phyloP scores from a whole-genome alignment of 2,888 invertebrate species.

The Bimastos eiseni region DNA sequence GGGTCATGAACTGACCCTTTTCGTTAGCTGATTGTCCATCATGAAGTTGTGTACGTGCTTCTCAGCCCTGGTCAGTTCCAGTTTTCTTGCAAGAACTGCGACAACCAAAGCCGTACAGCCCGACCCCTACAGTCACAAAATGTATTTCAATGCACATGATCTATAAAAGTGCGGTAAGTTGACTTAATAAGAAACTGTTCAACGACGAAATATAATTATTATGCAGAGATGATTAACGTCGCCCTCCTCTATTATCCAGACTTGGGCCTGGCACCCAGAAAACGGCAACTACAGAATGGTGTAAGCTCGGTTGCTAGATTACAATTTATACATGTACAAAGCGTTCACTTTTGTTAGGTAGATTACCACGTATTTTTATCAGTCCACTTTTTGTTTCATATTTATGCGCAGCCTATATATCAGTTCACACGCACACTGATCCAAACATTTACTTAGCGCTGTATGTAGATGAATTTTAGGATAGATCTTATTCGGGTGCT shows the following conservation, averaged over 20 bases:
- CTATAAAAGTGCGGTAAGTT: background rate
- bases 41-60: constrained; percentile 62
- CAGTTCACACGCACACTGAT: background rate
- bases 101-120: constrained; percentile 61
- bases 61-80: constrained; percentile 59
- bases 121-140: constrained; percentile 45
- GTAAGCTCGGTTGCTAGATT: too few relatives aligned
- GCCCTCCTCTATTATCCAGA: too few relatives aligned
- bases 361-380: too few relatives aligned
- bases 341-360: too few relatives aligned
- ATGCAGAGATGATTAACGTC: too few relatives aligned
- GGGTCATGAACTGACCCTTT: constrained; percentile 44
- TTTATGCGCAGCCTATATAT: background rate
- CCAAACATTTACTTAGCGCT: background rate
- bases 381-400: background rate
- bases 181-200: too few relatives aligned
- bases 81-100: constrained; percentile 58
- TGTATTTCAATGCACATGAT: background rate
- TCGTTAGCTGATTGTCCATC: constrained; percentile 58
- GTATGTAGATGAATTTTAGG: background rate
- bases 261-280: too few relatives aligned
- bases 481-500: too few relatives aligned
- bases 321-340: too few relatives aligned
- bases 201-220: too few relatives aligned
- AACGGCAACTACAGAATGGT: too few relatives aligned